Percentiles rank a stretch among this genome's conserved stretches.
Evolutionary conservation across 2,888 invertebrate species (phyloP).

Genomic region (Thecocarcelia acutangulata): DNA sequence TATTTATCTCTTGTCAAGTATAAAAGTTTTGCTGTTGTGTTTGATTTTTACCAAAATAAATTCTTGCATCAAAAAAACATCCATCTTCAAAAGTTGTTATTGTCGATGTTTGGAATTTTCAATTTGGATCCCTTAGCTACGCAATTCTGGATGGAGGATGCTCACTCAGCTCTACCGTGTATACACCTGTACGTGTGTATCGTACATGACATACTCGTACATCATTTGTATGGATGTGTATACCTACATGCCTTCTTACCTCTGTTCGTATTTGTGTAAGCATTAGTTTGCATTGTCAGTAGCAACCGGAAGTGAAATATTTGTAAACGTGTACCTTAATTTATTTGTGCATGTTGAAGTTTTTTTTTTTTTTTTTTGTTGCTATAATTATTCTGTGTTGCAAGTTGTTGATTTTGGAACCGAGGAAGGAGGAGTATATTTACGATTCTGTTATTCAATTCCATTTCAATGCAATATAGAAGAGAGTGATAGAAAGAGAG

Average conservation of each 20-base stretch:
- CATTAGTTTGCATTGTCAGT: conserved; percentile 63
- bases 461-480: conserved; percentile 11
- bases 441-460: conserved; percentile 40
- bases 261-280: conserved; percentile 18
- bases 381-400: conserved; percentile 11
- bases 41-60: conserved; percentile 53
- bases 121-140: conserved; percentile 62
- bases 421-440: conserved; percentile 50
- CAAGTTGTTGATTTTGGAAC: conserved; percentile 18
- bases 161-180: neutral
- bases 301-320: conserved; percentile 71
- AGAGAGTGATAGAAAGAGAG: conserved; percentile 37
- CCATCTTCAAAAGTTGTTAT: conserved; percentile 65
- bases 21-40: conserved; percentile 37
- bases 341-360: conserved; percentile 26
- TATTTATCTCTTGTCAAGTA: conserved; percentile 38
- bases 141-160: conserved; percentile 46
- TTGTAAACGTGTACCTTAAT: conserved; percentile 42
- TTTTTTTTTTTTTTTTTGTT: conserved; percentile 10
- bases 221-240: conserved; percentile 32
- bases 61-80: conserved; percentile 43
- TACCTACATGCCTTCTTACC: conserved; percentile 23
- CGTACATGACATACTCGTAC: too few relatives aligned
- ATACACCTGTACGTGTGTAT: neutral
- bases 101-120: conserved; percentile 63